Base-by-base conservation (phyloP, 2,888 invertebrate species). In the Stictocephala bisonia region DNA sequence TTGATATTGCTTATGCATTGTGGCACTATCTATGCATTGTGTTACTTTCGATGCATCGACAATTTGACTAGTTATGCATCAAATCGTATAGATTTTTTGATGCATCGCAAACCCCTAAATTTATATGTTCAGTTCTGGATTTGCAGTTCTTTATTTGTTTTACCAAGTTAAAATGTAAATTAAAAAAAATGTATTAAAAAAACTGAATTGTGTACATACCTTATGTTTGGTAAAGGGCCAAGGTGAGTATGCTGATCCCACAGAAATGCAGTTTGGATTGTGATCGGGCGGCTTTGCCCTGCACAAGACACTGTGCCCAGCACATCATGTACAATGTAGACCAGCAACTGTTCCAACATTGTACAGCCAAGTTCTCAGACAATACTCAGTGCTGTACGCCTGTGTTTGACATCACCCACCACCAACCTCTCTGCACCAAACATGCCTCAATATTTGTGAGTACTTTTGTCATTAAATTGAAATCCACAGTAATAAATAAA, bases 241-340 rank as follows among this genome's bases (percentile, higher is more conserved):
- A 75, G 18, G 73, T 74, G 27, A 75, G 75, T 41, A 76, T 78
- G 40, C 22, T 78, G 44, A 44, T 66, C 3, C 77, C 76, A 24
- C 75, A 77, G 58, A 76, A 78, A 56, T 78, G 78, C 64, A 75
- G 77, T 9, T 31, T 73, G 48, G 69, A 67, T 26, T 80, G 79
- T 44, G 72, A 75, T 6, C 48, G 74, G 48, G 74, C 74, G 0
- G 90, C 93, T 2, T 81, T 94, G 79, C 93, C 94, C 0, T 93
- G 91, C 82, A 91, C 93, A 0, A 90, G 93, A 74, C 92, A 95
- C 83, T 97, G 96, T 83, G 87, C 91, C 41, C 85, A 90, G 75
- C 97, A 97, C 86, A 93, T 96, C 79, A 93, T 94, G 85, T 87
- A 90, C 76, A 94, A 95, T 83, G 88, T 90, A 9, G 93, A 94